Percentiles rank a stretch among this genome's conserved stretches.
These are phyloP conservation scores for Anguilla obscura DNA, from an alignment of 2,797 vertebrate species.

Conservation along the genomic window DNA sequence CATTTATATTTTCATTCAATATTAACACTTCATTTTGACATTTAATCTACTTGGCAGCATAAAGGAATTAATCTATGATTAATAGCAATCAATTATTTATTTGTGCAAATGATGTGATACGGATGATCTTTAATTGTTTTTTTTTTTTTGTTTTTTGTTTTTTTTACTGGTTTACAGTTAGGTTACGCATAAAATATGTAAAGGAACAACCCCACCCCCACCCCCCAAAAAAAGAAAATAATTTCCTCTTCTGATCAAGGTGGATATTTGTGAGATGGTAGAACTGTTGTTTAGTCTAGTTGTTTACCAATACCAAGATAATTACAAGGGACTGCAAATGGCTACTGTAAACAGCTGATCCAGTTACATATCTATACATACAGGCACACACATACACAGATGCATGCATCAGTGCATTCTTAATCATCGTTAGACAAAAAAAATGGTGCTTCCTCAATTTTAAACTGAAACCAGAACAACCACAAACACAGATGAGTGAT, in stretches of 20 bases:
- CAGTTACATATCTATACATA: constrained; percentile 20
- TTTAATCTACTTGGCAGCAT: background rate
- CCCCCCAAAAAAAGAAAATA: constrained; percentile 26
- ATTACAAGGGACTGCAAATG: constrained; percentile 24
- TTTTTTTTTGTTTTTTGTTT: constrained; percentile 62
- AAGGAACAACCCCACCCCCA: constrained; percentile 52
- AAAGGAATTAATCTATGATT: constrained; percentile 51
- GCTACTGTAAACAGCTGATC: constrained; percentile 24
- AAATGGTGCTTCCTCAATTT: background rate
- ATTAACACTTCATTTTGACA: constrained; percentile 1
- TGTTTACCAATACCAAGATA: constrained; percentile 1
- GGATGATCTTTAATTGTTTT: constrained; percentile 75
- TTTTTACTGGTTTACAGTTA: constrained; percentile 85
- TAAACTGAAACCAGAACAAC: constrained; percentile 11
- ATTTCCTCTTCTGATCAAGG: background rate
- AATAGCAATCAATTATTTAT: constrained; percentile 64
- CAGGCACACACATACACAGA: constrained; percentile 14
- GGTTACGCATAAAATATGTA: constrained; percentile 65
- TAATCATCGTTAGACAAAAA: constrained; percentile 22
- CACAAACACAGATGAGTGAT: constrained; percentile 18
- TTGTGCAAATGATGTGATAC: constrained; percentile 71
- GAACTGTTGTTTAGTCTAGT: constrained; percentile 33
- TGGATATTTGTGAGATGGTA: constrained; percentile 19
- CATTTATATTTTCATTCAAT: constrained; percentile 11
- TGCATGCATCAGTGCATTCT: background rate